These are phyloP conservation scores for Drosophila macrospina DNA, from an alignment of 2,888 invertebrate species.

Conservation along the genomic window DNA sequence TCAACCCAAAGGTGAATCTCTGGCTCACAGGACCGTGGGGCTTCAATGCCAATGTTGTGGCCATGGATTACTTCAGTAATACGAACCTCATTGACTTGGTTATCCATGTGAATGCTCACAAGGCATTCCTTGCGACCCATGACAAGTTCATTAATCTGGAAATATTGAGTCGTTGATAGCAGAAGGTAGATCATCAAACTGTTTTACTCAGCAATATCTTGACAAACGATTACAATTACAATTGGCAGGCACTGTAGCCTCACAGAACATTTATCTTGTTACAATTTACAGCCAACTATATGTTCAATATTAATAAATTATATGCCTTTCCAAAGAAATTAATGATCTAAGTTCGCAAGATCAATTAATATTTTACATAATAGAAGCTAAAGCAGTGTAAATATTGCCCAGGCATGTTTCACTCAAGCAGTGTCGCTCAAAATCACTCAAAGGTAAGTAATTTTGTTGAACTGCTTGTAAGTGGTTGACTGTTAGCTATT, in stretches of 20 bases:
- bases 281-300: background rate
- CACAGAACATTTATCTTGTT: background rate
- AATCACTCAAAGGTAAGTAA: background rate
- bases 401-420: background rate
- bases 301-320: background rate
- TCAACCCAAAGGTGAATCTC: conserved; percentile 89
- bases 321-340: background rate
- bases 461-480: background rate
- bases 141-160: conserved; percentile 80
- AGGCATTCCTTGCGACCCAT: conserved; percentile 78
- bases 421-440: background rate
- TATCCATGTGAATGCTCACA: conserved; percentile 86
- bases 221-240: background rate
- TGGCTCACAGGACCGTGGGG: conserved; percentile 90
- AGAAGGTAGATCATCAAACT: no score
- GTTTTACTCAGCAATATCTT: no score
- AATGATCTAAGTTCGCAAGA: background rate
- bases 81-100: conserved; percentile 90
- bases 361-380: conserved; percentile 6
- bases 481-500: background rate
- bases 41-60: conserved; percentile 89
- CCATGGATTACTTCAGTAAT: conserved; percentile 90
- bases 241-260: conserved; percentile 6
- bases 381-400: background rate
- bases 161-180: conserved; percentile 52